Conservation (phyloP, 92 coral and sea anemone species). For the Paramuricea clavata region DNA sequence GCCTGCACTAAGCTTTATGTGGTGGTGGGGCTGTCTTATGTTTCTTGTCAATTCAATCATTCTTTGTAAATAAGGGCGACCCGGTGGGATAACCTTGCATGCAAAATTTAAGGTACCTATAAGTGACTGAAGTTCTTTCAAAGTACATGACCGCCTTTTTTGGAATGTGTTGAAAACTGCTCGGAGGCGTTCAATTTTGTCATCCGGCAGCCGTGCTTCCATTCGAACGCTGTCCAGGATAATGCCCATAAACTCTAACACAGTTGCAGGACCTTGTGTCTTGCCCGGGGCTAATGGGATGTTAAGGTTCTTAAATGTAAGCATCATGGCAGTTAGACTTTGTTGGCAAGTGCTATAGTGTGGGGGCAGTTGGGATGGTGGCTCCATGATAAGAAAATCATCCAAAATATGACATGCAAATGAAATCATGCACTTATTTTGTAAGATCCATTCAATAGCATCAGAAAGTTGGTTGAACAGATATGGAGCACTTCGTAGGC, state of each 20-base stretch:
- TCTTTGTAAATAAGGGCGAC: conserved; percentile 7
- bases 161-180: neutral
- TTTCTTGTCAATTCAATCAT: conserved; percentile 46
- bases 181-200: neutral
- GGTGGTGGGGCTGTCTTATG: conserved; percentile 58
- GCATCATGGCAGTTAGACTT: conserved; percentile 33
- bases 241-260: conserved; percentile 59
- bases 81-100: conserved; percentile 26
- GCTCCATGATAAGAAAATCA: conserved; percentile 60
- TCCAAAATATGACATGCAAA: conserved; percentile 65
- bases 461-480: conserved; percentile 54
- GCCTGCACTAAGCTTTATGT: conserved; percentile 53
- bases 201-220: conserved; percentile 58
- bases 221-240: conserved; percentile 42
- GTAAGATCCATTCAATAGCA: conserved; percentile 65
- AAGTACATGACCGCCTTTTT: conserved; percentile 4
- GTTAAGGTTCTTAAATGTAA: conserved; percentile 26
- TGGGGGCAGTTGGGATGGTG: conserved; percentile 13
- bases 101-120: conserved; percentile 49
- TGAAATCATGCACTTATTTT: conserved; percentile 33
- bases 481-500: conserved; percentile 62
- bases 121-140: conserved; percentile 53
- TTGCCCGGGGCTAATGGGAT: conserved; percentile 42
- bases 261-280: conserved; percentile 55
- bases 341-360: neutral